A percentile compares a stretch with the other conserved stretches of the same genome.
Conservation (phyloP, 2,113 vertebrate genomes). For the Calyptomena viridis region DNA sequence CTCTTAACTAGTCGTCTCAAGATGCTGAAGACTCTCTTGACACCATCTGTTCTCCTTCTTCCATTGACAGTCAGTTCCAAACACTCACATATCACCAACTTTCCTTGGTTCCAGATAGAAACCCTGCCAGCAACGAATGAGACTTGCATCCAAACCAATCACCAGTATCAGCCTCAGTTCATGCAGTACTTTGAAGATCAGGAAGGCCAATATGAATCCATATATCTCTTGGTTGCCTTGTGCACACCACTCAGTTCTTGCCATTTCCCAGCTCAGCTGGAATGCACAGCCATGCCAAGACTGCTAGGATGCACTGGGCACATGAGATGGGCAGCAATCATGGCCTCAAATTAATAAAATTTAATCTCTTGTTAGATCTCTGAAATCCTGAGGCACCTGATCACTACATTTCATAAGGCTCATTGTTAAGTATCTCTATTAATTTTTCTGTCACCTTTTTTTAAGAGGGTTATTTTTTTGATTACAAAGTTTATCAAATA, state of each 20-base stretch:
- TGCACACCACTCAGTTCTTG: not conserved
- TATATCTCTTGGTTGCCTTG: not conserved
- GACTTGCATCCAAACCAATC: not conserved
- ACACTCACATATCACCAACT: conserved; percentile 1
- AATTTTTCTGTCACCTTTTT: not conserved
- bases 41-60: not conserved
- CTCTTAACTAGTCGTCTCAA: not conserved
- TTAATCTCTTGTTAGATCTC: not conserved
- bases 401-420: not conserved
- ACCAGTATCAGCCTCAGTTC: not conserved
- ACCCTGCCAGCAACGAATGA: not conserved
- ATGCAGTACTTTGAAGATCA: not conserved
- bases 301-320: not conserved
- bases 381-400: not conserved
- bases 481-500: not conserved
- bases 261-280: not conserved
- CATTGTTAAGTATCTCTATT: not conserved
- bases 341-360: not conserved
- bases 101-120: not conserved
- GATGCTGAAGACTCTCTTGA: not conserved
- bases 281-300: not conserved
- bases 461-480: not conserved
- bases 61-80: not conserved
- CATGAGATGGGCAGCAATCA: not conserved
- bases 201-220: not conserved